Evolutionary conservation across 1,140 invertebrate genomes (phyloP).

Genomic region (Anadara kagoshimensis): DNA sequence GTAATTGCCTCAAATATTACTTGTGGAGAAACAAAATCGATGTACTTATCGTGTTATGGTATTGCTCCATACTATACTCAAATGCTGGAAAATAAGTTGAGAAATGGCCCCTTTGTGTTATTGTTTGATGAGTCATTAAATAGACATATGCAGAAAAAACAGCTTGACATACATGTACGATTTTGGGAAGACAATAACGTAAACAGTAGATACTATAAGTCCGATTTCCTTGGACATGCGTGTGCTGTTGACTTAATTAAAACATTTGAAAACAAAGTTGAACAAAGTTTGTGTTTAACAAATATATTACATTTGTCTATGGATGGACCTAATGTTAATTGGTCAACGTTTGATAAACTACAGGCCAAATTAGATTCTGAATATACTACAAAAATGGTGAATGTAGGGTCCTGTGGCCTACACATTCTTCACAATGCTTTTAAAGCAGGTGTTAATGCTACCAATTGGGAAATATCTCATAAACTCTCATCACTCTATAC

Average conservation of each 20-base stretch:
- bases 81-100: conserved; percentile 1
- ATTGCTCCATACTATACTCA: conserved; percentile 12
- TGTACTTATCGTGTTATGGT: conserved; percentile 22
- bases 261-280: conserved; percentile 34
- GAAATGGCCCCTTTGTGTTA: conserved; percentile 8
- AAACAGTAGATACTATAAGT: conserved; percentile 34
- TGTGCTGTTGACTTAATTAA: conserved; percentile 45
- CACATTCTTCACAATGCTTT: conserved; percentile 42
- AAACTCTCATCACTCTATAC: conserved; percentile 20
- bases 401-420: conserved; percentile 45
- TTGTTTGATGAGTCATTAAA: conserved; percentile 51
- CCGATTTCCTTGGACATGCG: conserved; percentile 41
- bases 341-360: conserved; percentile 39
- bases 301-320: conserved; percentile 55
- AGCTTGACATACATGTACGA: conserved; percentile 47
- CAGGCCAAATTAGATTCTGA: conserved; percentile 29
- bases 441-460: conserved; percentile 15
- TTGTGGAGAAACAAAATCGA: not conserved
- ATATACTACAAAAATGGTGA: conserved; percentile 7
- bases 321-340: conserved; percentile 61
- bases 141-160: conserved; percentile 39
- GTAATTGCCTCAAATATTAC: not conserved
- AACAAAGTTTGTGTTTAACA: conserved; percentile 17
- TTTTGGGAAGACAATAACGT: conserved; percentile 39
- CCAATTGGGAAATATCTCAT: conserved; percentile 20